phyloP scores from a whole-genome alignment of 2,888 invertebrate species.

The Fragum fragum region DNA sequence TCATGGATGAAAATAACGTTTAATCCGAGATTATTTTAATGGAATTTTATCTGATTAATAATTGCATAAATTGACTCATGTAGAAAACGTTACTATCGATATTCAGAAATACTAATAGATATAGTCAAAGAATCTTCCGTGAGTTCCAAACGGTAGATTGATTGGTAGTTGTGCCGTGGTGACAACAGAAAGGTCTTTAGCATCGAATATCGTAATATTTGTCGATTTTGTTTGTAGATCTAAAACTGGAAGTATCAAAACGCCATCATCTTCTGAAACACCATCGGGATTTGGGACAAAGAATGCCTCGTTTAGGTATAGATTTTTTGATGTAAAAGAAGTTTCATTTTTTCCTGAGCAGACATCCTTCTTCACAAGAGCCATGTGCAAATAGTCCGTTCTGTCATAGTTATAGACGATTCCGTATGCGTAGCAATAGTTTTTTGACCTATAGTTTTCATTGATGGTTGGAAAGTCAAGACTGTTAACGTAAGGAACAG shows the following conservation, averaged over 20 bases:
- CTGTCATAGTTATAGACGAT: slow-evolving; percentile 75
- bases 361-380: slow-evolving; percentile 79
- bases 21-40: too few relatives aligned
- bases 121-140: slow-evolving; percentile 78
- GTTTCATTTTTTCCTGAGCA: slow-evolving; percentile 67
- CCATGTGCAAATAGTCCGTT: slow-evolving; percentile 67
- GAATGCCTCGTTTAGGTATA: slow-evolving; percentile 78
- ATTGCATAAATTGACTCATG: too few relatives aligned
- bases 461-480: slow-evolving; percentile 82
- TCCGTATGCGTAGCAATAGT: slow-evolving; percentile 80
- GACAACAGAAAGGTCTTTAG: slow-evolving; percentile 69
- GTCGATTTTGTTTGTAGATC: slow-evolving; percentile 69
- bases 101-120: slow-evolving; percentile 29
- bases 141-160: slow-evolving; percentile 78
- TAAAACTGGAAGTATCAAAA: slow-evolving; percentile 78
- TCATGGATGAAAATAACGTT: too few relatives aligned
- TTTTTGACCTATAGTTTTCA: slow-evolving; percentile 72
- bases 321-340: slow-evolving; percentile 62
- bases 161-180: slow-evolving; percentile 73
- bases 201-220: slow-evolving; percentile 77
- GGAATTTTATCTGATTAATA: too few relatives aligned
- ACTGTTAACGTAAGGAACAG: slow-evolving; percentile 8
- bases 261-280: slow-evolving; percentile 79
- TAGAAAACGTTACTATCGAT: not conserved
- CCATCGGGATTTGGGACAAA: slow-evolving; percentile 77